Evolutionary conservation across 2,797 vertebrate genomes (phyloP), one percentile per base, ranked within the genome.

Genomic region (Rachycentron canadum): DNA sequence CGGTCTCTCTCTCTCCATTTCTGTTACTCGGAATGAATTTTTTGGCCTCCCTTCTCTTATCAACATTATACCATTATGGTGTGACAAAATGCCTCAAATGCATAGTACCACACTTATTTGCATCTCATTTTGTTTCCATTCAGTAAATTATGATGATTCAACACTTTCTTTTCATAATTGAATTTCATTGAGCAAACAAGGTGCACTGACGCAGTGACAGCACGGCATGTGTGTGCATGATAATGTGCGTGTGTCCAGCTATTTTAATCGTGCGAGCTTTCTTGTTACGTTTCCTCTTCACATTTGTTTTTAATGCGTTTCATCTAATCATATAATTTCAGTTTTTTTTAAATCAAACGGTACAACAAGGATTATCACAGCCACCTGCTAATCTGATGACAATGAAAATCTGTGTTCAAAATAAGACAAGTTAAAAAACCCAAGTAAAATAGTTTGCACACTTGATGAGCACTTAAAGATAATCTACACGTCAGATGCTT

Each of bases 41-140:
- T 91, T 92, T 86, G 73, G 84, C 79, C 78, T 72, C 77, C 70
- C 84, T 85, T 86, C 78, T 73, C 89, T 89, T 93, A 89, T 92
- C 90, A 88, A 86, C 88, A 85, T 91, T 87, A 88, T 83, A 85
- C 86, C 68, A 91, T 92, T 91, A 89, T 81, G 81, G 73, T 81
- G 87, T 93, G 88, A 91, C 86, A 93, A 92, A 93, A 89, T 90
- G 85, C 79, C 84, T 91, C 77, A 91, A 91, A 92, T 90, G 91
- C 91, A 91, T 83, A 80, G 78, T 55, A 86, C 82, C 86, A 87
- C 79, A 87, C 88, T 92, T 86, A 94, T 94, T 93, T 93, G 91
- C 92, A 94, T 94, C 88, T 93, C 85, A 93, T 94, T 93, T 89
- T 76, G 81, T 84, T 90, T 70, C 82, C 74, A 87, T 91, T 93